phyloP scores from a whole-genome alignment of 2,113 vertebrate genomes.

The Diadophis punctatus region DNA sequence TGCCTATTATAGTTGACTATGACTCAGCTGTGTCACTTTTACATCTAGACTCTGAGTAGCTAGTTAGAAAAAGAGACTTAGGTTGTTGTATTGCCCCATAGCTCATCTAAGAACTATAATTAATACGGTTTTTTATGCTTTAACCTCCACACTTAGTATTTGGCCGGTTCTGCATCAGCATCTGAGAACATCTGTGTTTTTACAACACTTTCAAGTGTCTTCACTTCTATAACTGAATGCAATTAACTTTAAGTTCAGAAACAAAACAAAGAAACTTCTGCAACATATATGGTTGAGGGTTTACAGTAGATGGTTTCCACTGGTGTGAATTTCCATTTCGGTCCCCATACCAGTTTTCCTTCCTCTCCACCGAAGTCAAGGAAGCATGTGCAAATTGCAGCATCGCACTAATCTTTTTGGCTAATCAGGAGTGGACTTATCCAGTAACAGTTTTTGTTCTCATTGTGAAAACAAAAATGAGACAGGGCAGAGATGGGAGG shows the following conservation, averaged over 20 bases:
- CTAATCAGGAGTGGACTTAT: not conserved
- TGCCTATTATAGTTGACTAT: not conserved
- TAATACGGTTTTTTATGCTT: not conserved
- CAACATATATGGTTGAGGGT: not conserved
- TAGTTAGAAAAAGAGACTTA: not conserved
- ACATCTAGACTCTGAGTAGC: not conserved
- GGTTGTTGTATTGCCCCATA: not conserved
- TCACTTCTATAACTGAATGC: not conserved
- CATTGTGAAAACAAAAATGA: not conserved
- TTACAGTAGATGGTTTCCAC: not conserved
- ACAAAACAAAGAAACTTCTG: not conserved
- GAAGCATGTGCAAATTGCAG: not conserved
- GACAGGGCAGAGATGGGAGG: not conserved
- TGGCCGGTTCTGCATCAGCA: not conserved
- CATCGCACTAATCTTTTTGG: not conserved
- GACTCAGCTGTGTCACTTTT: not conserved
- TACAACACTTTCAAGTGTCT: not conserved
- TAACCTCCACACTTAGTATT: not conserved
- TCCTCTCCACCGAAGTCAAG: not conserved
- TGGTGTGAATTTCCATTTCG: not conserved
- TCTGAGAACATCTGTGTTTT: not conserved
- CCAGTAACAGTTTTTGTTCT: not conserved
- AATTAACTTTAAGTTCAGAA: not conserved
- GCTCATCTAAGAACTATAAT: not conserved
- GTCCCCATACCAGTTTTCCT: not conserved